phyloP scores from a whole-genome alignment of 2,888 invertebrate genomes.

The Dichetophora obliterata region DNA sequence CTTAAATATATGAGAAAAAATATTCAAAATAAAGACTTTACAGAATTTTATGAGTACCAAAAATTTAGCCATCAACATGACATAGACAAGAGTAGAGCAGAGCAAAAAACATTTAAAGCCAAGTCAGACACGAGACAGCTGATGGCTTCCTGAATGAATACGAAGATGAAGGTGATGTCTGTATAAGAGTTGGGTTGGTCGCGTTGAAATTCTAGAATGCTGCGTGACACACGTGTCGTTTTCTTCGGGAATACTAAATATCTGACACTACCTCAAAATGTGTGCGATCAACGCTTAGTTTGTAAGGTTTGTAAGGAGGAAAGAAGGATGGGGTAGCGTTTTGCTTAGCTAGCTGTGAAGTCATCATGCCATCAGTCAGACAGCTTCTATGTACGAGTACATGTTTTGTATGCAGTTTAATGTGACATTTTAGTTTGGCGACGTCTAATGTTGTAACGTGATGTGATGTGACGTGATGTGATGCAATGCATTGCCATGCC shows the following conservation, averaged over 20 bases:
- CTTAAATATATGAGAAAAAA: not conserved
- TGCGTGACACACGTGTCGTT: conserved; percentile 5
- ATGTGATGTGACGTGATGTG: conserved; percentile 61
- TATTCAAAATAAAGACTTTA: not conserved
- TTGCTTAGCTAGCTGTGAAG: not conserved
- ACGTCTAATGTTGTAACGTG: conserved; percentile 58
- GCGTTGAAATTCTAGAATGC: conserved; percentile 5
- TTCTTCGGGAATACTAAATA: not conserved
- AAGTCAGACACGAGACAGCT: conserved; percentile 7
- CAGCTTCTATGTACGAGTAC: not conserved
- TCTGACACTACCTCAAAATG: not conserved
- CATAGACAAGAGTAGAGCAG: not conserved
- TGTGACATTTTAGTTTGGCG: conserved; percentile 54
- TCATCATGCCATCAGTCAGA: not conserved
- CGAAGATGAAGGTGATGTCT: not conserved
- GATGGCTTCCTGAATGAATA: not conserved
- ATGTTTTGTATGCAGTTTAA: conserved; percentile 38
- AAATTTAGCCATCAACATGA: not conserved
- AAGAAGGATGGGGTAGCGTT: not conserved
- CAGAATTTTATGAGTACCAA: not conserved
- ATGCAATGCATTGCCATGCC: conserved; percentile 41
- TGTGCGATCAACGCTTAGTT: conserved; percentile 8
- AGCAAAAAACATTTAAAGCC: not conserved
- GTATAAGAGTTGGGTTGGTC: not conserved
- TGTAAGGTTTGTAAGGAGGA: not conserved